Conservation (phyloP, 2,113 vertebrate genomes). For the Stigmatopora argus region DNA sequence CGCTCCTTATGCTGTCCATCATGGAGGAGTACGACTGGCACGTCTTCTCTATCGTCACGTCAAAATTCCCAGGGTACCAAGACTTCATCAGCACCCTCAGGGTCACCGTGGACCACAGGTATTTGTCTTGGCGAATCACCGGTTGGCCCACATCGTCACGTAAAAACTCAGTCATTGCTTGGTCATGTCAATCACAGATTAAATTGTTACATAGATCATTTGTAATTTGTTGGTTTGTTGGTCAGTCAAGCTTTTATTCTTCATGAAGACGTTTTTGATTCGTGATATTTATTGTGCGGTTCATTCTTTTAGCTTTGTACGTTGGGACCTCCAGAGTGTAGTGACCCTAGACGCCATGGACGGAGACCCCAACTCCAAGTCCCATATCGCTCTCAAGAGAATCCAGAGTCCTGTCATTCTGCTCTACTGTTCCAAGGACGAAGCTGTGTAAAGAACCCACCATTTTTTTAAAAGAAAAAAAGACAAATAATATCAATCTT, state of each 20-base stretch:
- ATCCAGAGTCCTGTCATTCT: slow-evolving; percentile 94
- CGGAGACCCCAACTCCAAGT: slow-evolving; percentile 87
- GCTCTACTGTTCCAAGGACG: slow-evolving; percentile 94
- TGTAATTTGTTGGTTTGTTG: not conserved
- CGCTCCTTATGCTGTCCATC: slow-evolving; percentile 89
- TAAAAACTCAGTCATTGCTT: not conserved
- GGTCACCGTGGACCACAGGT: slow-evolving; percentile 80
- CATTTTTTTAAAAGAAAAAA: not conserved
- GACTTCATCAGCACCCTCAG: slow-evolving; percentile 90
- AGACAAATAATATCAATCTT: not conserved
- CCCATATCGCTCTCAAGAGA: slow-evolving; percentile 92
- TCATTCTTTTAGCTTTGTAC: slow-evolving; percentile 83
- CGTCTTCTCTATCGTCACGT: slow-evolving; percentile 93
- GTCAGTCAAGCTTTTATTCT: not conserved
- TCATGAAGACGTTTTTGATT: not conserved
- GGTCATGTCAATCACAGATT: not conserved
- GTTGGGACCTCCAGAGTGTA: slow-evolving; percentile 94
- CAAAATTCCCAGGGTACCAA: slow-evolving; percentile 92
- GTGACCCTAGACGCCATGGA: slow-evolving; percentile 86
- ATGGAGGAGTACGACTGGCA: slow-evolving; percentile 99
- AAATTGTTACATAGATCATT: not conserved
- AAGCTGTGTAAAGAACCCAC: slow-evolving; percentile 72
- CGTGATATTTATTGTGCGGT: slow-evolving; percentile 15
- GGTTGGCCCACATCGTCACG: not conserved
- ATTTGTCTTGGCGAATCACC: not conserved